Base-by-base conservation (phyloP, 2,113 vertebrate species). In the Fulica atra region DNA sequence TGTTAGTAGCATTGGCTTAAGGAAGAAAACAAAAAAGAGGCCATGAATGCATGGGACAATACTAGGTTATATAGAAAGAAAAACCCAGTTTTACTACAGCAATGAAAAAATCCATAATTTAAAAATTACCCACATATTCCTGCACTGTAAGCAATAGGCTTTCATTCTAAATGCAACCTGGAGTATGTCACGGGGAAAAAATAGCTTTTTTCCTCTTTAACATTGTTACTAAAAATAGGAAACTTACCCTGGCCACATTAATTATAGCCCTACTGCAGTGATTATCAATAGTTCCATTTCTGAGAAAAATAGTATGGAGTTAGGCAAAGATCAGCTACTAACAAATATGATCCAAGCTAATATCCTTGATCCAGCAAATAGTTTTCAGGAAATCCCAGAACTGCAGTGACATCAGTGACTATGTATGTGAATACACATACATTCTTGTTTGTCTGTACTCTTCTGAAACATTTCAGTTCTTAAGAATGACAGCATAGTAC, bases 331-430 rank as follows among this genome's bases (percentile, higher is more conserved):
- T 56, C 21, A 77, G 17, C 19, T 42, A 40, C 7, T 19, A 76
- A 38, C 2, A 11, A 56, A 42, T 66, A 40, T 0, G 0, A 70
- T 16, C 11, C 38, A 81, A 59, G 31, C 6, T 82, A 29, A 73
- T 51, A 31, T 24, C 14, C 18, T 54, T 74, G n/a, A 70, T 26
- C 18, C 5, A 20, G 59, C 4, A 28, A 73, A 7, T 13, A 73
- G 2, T 42, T 86, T 65, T 42, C 54, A 91, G 63, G 20, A 38
- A 78, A 70, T 85, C 21, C 10, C 51, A 66, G 24, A 78, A 81
- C 7, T 29, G 1, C 14, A n/a, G 4, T 44, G 11, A 40, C 28
- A 25, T 33, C 0, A 3, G 5, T 28, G 2, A 14, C 23, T 33
- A 3, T 31, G 4, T 31, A 9, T 36, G 21, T 46, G 16, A 64